phyloP scores from a whole-genome alignment of 2,797 vertebrate genomes.

The Etheostoma nigrum region DNA sequence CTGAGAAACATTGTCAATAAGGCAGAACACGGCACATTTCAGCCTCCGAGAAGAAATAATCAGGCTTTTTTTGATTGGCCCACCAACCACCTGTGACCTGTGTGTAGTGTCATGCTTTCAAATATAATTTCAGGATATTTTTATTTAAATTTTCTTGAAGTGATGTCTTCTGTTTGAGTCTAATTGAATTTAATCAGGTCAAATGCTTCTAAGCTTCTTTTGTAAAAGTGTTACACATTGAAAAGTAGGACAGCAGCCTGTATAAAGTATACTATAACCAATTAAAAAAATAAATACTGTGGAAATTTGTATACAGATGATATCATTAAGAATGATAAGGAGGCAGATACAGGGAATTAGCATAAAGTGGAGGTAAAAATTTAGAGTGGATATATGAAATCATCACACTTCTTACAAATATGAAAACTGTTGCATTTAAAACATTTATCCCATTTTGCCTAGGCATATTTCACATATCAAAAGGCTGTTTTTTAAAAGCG shows the following conservation, averaged over 20 bases:
- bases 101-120: constrained; percentile 78
- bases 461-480: constrained; percentile 83
- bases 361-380: constrained; percentile 26
- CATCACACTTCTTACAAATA: constrained; percentile 71
- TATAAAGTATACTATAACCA: constrained; percentile 7
- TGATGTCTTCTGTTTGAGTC: constrained; percentile 52
- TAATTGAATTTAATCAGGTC: constrained; percentile 63
- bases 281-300: constrained; percentile 45
- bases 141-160: constrained; percentile 39
- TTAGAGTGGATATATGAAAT: constrained; percentile 62
- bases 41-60: constrained; percentile 86
- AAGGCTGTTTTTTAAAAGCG: constrained; percentile 84
- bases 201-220: constrained; percentile 53
- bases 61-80: constrained; percentile 71
- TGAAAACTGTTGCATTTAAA: constrained; percentile 81
- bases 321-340: constrained; percentile 49
- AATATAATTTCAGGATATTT: constrained; percentile 66
- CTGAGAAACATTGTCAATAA: constrained; percentile 87
- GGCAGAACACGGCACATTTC: constrained; percentile 87
- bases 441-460: constrained; percentile 86
- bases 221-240: constrained; percentile 21
- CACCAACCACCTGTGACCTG: constrained; percentile 81
- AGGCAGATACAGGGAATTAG: constrained; percentile 54
- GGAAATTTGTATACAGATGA: constrained; percentile 29
- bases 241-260: constrained; percentile 36